Evolutionary conservation across 2,113 vertebrate species (phyloP), one percentile per base, ranked within the genome.

Genomic region (Ammospiza caudacuta): DNA sequence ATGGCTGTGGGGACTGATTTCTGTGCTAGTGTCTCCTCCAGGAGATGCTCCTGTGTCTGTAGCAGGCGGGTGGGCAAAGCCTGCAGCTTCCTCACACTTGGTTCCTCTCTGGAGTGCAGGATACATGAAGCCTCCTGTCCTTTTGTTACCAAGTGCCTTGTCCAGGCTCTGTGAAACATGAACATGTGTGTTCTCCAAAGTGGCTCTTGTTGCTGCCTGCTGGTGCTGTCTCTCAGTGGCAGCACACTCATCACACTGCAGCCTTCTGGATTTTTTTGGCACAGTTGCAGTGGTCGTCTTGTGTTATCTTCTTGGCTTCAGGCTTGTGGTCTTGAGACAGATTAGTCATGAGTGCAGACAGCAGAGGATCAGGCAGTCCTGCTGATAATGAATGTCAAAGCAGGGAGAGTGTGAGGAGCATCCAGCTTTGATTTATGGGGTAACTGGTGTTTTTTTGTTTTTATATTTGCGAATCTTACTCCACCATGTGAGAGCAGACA

Each of bases 301-400:
- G 74, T 85, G 12, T 85, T 87, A 78, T 90, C 82, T 25, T 69
- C 85, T 92, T 97, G 94, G 85, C 90, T 83, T 90, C 37, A 31
- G 43, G 75, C 68, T 87, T 16, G 37, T 86, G 22, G 72, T 94
- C 92, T 88, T 79, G 72, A 96, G 92, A 92, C 39, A 8, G 7
- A 39, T 92, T 89, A 66, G 55, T 92, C 92, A 69, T 61, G 33
- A 76, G 59, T 31, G 72, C 82, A 83, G 92, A 91, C 85, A 96
- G 92, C 75, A 37, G n/a, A 62, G 82, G 67, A 58, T 90, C 67
- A 73, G 61, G 37, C 75, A 66, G 67, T 22, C 64, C 77, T 85
- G 58, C 54, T 88, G 76, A 85, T 79, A 89, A 85, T 84, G 54
- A 77, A 59, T 29, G 25, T 46, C 39, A 66, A 86, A 93, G 0